These are phyloP conservation scores for Diplodus sargus DNA, from an alignment of 2,797 vertebrate genomes.

Conservation along the genomic window DNA sequence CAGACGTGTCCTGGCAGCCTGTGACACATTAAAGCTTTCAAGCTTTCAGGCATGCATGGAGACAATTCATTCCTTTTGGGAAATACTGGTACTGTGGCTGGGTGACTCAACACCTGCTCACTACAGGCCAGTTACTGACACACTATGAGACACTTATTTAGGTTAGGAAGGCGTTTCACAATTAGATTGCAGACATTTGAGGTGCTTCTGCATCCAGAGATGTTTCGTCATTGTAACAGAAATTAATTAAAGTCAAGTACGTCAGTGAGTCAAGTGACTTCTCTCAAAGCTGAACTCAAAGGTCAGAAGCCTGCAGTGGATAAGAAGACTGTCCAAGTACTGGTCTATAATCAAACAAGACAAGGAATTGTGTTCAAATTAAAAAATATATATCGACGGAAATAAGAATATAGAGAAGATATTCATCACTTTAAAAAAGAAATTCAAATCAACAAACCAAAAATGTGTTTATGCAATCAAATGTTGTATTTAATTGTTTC, in stretches of 20 bases:
- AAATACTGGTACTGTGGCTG: constrained; percentile 32
- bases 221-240: background rate
- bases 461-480: background rate
- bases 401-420: background rate
- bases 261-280: background rate
- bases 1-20: constrained; percentile 57
- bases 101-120: constrained; percentile 54
- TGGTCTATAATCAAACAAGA: background rate
- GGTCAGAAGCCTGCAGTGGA: background rate
- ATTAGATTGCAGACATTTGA: background rate
- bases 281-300: background rate
- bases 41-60: constrained; percentile 66
- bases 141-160: constrained; percentile 8
- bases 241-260: background rate
- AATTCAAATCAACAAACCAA: background rate
- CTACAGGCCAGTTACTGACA: constrained; percentile 40
- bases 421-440: background rate
- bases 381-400: background rate
- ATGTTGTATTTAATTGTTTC: background rate
- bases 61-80: constrained; percentile 46
- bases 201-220: background rate
- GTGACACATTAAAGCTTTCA: constrained; percentile 53
- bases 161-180: constrained; percentile 6
- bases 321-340: background rate
- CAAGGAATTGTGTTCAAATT: background rate